Conservation (phyloP, 2,888 invertebrate species). For the Caenorhabditis sulstoni region DNA sequence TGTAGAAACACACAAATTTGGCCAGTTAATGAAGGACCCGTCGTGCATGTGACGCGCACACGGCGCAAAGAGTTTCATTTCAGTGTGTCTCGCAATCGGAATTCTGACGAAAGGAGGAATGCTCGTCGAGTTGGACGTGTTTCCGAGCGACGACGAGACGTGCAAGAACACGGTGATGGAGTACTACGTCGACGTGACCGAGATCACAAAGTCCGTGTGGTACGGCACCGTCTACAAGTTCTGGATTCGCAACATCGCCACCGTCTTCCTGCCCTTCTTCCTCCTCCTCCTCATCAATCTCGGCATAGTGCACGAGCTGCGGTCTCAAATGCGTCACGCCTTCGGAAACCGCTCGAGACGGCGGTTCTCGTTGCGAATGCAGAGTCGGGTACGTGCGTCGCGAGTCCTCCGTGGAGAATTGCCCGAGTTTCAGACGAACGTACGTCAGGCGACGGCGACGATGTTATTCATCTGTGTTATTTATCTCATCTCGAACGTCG, state of each 20-base stretch:
- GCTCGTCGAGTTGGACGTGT: slow-evolving; percentile 62
- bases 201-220: slow-evolving; percentile 51
- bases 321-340: slow-evolving; percentile 52
- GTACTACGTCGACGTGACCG: slow-evolving; percentile 62
- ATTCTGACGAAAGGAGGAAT: slow-evolving; percentile 64
- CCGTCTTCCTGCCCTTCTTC: slow-evolving; percentile 66
- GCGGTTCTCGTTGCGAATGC: slow-evolving; percentile 50
- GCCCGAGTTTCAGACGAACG: slow-evolving; percentile 59
- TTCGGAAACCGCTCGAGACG: slow-evolving; percentile 34
- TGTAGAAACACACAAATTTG: slow-evolving; percentile 6
- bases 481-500: slow-evolving; percentile 61
- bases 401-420: not conserved
- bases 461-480: slow-evolving; percentile 61
- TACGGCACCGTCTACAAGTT: slow-evolving; percentile 66
- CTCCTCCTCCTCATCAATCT: slow-evolving; percentile 59
- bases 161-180: slow-evolving; percentile 63
- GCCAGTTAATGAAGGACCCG: slow-evolving; percentile 6
- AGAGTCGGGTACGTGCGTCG: slow-evolving; percentile 33
- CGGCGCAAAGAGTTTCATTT: not conserved
- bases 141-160: slow-evolving; percentile 50
- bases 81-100: slow-evolving; percentile 50
- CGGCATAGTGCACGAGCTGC: slow-evolving; percentile 59
- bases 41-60: slow-evolving; percentile 3
- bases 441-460: slow-evolving; percentile 63
- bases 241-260: slow-evolving; percentile 62